A percentile compares a stretch with the other conserved stretches of the same genome.
Conservation (phyloP, 2,797 vertebrate species). For the Myripristis jacobus region DNA sequence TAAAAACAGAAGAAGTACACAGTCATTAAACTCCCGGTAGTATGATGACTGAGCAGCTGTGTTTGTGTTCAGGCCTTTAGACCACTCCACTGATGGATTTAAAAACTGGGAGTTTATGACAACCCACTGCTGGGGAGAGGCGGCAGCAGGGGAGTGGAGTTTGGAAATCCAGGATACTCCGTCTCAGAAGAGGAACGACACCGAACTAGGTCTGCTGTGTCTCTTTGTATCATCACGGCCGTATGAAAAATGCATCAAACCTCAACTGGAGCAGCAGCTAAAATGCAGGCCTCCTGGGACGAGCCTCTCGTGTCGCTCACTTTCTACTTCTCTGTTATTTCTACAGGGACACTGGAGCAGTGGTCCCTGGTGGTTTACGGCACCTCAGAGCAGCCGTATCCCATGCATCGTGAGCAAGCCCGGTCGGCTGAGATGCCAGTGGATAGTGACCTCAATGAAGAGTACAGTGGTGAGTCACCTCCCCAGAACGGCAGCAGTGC, state of each 20-base stretch:
- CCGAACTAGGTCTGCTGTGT: conserved; percentile 85
- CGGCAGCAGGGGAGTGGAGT: conserved; percentile 91
- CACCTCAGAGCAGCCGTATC: conserved; percentile 90
- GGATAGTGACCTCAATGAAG: conserved; percentile 73
- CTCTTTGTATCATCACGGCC: conserved; percentile 27
- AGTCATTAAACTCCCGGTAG: not conserved
- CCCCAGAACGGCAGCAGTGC: not conserved
- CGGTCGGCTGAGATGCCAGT: conserved; percentile 83
- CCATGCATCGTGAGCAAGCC: conserved; percentile 78
- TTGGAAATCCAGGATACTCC: conserved; percentile 92
- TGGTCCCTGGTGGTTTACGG: conserved; percentile 96
- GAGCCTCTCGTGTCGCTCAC: conserved; percentile 25
- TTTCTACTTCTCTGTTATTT: conserved; percentile 18
- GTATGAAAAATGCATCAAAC: conserved; percentile 33
- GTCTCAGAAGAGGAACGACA: conserved; percentile 85
- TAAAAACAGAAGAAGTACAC: too few species aligned
- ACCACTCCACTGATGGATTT: conserved; percentile 94
- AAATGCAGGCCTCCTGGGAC: conserved; percentile 31
- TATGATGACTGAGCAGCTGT: conserved; percentile 22
- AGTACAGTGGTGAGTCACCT: conserved; percentile 80
- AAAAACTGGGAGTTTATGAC: conserved; percentile 98
- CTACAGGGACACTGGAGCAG: conserved; percentile 88
- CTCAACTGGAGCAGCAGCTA: conserved; percentile 14
- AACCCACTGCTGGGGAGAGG: conserved; percentile 96
- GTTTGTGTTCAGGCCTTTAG: conserved; percentile 86